Conservation (phyloP, 2,113 vertebrate species). For the Sphyrna mokarran region DNA sequence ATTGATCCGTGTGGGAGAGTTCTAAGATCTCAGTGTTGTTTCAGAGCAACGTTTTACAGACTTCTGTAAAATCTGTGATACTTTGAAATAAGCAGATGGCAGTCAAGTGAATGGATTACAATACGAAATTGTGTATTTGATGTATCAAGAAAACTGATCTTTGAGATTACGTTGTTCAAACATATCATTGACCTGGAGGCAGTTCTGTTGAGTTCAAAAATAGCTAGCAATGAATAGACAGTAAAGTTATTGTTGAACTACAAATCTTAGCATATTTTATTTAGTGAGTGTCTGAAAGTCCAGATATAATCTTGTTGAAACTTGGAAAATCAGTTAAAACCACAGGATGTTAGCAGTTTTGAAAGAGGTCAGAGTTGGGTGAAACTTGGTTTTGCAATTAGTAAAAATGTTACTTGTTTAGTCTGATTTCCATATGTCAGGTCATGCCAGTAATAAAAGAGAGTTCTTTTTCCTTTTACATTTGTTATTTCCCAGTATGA, state of each 20-base stretch:
- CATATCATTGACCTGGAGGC: neutral
- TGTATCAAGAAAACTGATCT: neutral
- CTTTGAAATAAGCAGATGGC: neutral
- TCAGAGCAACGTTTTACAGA: neutral
- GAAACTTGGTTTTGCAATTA: slow-evolving; percentile 27
- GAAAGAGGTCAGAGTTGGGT: slow-evolving; percentile 21
- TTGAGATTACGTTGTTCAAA: neutral
- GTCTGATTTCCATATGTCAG: slow-evolving; percentile 20
- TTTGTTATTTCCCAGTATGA: neutral
- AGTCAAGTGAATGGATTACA: neutral
- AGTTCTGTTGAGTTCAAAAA: neutral
- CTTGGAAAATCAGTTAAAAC: slow-evolving; percentile 19
- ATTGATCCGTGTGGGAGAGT: neutral
- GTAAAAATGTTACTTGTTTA: slow-evolving; percentile 7
- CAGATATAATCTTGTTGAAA: neutral
- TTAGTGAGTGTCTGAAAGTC: neutral
- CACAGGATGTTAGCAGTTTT: slow-evolving; percentile 9
- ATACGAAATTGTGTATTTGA: neutral
- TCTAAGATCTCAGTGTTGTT: neutral
- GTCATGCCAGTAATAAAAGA: neutral
- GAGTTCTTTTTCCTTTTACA: neutral
- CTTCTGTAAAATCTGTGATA: neutral
- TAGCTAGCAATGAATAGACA: neutral
- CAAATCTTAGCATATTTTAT: neutral
- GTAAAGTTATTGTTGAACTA: neutral